Conservation (phyloP, 2,113 vertebrate species). For the Ranitomeya imitator region DNA sequence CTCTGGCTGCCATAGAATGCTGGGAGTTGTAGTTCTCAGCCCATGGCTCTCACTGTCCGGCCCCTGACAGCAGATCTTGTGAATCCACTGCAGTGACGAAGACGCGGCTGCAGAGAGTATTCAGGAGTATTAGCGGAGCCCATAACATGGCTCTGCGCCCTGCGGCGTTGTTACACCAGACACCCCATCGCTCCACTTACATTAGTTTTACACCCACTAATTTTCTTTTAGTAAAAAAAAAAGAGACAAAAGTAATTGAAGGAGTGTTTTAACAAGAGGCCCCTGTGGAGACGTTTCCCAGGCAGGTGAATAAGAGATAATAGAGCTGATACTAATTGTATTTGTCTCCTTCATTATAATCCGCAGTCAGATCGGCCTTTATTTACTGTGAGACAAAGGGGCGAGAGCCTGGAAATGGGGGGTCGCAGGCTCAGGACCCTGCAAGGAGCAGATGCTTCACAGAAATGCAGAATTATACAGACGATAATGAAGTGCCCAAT, state of each 20-base stretch:
- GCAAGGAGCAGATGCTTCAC: not conserved
- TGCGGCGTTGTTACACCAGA: constrained; percentile 29
- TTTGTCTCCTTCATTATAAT: constrained; percentile 42
- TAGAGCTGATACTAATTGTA: constrained; percentile 22
- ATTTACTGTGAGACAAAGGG: not conserved
- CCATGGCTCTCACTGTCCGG: too few relatives aligned
- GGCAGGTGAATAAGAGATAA: constrained; percentile 41
- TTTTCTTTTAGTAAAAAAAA: constrained; percentile 32
- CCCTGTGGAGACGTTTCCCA: not conserved
- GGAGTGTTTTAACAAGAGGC: constrained; percentile 23
- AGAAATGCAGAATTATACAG: not conserved
- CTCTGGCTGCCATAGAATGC: too few relatives aligned
- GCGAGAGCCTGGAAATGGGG: not conserved
- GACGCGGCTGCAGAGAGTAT: not conserved
- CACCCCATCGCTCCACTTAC: constrained; percentile 2
- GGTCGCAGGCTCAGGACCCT: not conserved
- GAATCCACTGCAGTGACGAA: not conserved
- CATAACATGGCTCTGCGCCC: not conserved
- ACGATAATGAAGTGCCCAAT: not conserved
- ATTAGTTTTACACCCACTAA: constrained; percentile 48
- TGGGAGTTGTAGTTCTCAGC: too few relatives aligned
- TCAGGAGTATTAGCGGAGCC: constrained; percentile 29
- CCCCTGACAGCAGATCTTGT: too few relatives aligned
- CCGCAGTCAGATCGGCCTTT: not conserved
- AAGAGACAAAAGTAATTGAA: constrained; percentile 32